Conservation (phyloP, 2,888 invertebrate genomes). For the Drosophila affinis region DNA sequence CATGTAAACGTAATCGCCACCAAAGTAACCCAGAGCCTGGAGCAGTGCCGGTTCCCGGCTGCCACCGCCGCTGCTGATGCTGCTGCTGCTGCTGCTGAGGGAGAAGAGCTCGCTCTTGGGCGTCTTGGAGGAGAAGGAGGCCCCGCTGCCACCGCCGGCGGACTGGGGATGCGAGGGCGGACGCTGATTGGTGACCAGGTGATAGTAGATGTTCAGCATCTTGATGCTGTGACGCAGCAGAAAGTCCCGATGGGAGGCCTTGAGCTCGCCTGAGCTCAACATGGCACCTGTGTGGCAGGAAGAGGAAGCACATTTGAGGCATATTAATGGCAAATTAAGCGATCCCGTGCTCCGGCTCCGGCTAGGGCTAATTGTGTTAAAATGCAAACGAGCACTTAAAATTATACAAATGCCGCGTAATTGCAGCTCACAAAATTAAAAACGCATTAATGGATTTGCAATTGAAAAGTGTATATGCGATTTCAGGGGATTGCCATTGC, state of each 20-base stretch:
- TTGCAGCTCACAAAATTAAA: conserved; percentile 64
- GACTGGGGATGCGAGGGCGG: conserved; percentile 64
- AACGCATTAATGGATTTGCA: conserved; percentile 65
- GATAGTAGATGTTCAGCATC: conserved; percentile 83
- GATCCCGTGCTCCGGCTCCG: conserved; percentile 9
- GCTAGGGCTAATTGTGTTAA: conserved; percentile 71
- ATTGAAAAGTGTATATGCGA: conserved; percentile 31
- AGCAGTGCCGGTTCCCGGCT: conserved; percentile 76
- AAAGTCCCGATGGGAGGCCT: conserved; percentile 68
- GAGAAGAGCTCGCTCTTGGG: conserved; percentile 80
- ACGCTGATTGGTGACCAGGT: conserved; percentile 82
- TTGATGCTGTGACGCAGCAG: conserved; percentile 82
- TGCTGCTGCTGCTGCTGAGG: conserved; percentile 47
- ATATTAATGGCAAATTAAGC: conserved; percentile 68
- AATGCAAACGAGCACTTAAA: conserved; percentile 55
- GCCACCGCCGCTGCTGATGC: conserved; percentile 47
- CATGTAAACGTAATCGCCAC: conserved; percentile 91
- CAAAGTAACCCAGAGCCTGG: conserved; percentile 86
- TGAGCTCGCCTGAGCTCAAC: conserved; percentile 57
- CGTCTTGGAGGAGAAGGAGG: conserved; percentile 60
- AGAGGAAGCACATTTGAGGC: conserved; percentile 29
- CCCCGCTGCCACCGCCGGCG: conserved; percentile 1
- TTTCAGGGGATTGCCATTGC: conserved; percentile 20
- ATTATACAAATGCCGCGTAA: conserved; percentile 61
- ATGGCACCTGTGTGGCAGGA: conserved; percentile 56